Percentiles rank a stretch among this genome's conserved stretches.
Conservation (phyloP, 2,113 vertebrate species). For the Dromiciops gliroides region DNA sequence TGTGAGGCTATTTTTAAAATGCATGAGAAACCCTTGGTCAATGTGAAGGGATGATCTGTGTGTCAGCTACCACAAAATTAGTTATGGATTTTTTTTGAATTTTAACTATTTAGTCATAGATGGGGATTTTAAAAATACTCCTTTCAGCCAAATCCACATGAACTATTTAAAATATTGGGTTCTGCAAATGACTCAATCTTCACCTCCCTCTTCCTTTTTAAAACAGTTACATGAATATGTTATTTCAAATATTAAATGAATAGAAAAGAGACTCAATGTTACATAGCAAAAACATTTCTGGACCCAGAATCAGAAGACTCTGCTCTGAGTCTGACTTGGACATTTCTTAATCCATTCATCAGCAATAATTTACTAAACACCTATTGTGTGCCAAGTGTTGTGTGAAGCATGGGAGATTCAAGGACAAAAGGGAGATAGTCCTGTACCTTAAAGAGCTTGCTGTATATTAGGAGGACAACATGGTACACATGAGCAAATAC, state of each 20-base stretch:
- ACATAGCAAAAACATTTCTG: neutral
- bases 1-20: neutral
- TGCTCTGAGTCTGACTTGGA: neutral
- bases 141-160: neutral
- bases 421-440: neutral
- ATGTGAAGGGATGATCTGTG: neutral
- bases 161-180: neutral
- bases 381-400: neutral
- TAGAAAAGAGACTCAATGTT: neutral
- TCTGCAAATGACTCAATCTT: neutral
- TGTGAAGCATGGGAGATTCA: neutral
- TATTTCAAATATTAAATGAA: neutral
- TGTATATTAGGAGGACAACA: neutral
- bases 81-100: neutral
- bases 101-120: neutral
- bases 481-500: neutral
- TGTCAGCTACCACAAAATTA: neutral
- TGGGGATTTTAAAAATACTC: neutral
- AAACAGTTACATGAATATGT: neutral
- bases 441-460: neutral
- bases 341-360: neutral
- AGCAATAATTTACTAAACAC: neutral
- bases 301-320: neutral
- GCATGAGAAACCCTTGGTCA: neutral
- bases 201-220: neutral